Evolutionary conservation across 2,113 vertebrate species (phyloP).

Genomic region (Monopterus albus): DNA sequence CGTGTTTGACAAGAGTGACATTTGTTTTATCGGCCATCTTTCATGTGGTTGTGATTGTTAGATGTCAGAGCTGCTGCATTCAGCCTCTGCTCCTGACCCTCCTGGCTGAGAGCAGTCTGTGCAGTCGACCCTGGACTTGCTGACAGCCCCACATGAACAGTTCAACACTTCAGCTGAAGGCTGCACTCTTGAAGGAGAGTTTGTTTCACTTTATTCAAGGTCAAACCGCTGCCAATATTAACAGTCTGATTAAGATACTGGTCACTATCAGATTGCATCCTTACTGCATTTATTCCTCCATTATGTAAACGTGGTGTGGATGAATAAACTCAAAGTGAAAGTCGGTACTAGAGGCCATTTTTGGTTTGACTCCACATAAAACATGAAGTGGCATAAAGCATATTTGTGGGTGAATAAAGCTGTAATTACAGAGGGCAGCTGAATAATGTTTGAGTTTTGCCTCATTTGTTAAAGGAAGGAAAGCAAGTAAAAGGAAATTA

Average conservation of each 20-base stretch:
- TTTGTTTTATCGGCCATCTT: conserved; percentile 62
- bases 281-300: conserved; percentile 28
- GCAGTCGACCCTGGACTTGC: conserved; percentile 53
- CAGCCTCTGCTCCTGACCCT: conserved; percentile 17
- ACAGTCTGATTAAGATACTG: conserved; percentile 53
- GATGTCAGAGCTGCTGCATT: conserved; percentile 40
- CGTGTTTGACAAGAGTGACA: conserved; percentile 62
- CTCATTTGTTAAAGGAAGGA: too few relatives aligned
- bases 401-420: conserved; percentile 58
- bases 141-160: conserved; percentile 46
- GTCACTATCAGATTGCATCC: conserved; percentile 48
- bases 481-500: conserved; percentile 67
- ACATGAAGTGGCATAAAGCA: conserved; percentile 37
- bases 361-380: conserved; percentile 39
- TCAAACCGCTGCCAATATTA: conserved; percentile 58
- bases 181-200: conserved; percentile 32
- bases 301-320: conserved; percentile 25
- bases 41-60: conserved; percentile 60
- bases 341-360: conserved; percentile 20
- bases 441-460: conserved; percentile 73
- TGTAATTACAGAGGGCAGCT: conserved; percentile 69
- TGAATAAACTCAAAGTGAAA: conserved; percentile 30
- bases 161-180: conserved; percentile 50
- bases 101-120: conserved; percentile 20
- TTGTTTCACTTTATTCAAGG: conserved; percentile 53